A percentile compares a stretch with the other conserved stretches of the same genome.
phyloP scores from a whole-genome alignment of 2,888 invertebrate species.

The Pollenia amentaria region DNA sequence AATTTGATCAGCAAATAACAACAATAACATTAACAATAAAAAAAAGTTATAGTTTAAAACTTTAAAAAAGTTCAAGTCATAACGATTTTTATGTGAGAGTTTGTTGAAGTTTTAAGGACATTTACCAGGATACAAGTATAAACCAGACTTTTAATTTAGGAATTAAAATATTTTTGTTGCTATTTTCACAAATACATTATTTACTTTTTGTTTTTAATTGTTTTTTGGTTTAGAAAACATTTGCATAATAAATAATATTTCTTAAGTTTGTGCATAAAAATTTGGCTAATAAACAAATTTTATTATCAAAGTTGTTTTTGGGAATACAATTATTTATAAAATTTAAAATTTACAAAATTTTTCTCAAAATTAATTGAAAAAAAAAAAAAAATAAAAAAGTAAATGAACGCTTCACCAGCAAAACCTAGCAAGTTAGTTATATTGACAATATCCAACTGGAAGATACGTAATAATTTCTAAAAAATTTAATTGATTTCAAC shows the following conservation, averaged over 20 bases:
- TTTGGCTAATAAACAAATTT: too few species aligned
- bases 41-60: background rate
- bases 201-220: background rate
- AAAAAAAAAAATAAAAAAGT: too few species aligned
- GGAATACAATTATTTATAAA: too few species aligned
- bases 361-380: too few species aligned
- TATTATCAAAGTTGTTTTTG: too few species aligned
- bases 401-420: too few species aligned
- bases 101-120: too few species aligned
- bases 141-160: background rate
- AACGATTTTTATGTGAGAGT: background rate
- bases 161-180: background rate
- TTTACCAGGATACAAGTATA: background rate
- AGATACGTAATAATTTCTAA: too few species aligned
- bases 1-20: conserved; percentile 40
- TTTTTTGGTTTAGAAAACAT: background rate
- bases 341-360: too few species aligned
- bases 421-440: too few species aligned
- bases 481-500: too few species aligned
- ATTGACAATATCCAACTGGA: too few species aligned
- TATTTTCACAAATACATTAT: background rate
- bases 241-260: background rate
- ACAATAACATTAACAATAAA: conserved; percentile 9
- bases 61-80: background rate
- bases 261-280: background rate